Evolutionary conservation across 2,888 invertebrate genomes (phyloP), one percentile per base, ranked within the genome.

Genomic region (Ormyrus pomaceus): DNA sequence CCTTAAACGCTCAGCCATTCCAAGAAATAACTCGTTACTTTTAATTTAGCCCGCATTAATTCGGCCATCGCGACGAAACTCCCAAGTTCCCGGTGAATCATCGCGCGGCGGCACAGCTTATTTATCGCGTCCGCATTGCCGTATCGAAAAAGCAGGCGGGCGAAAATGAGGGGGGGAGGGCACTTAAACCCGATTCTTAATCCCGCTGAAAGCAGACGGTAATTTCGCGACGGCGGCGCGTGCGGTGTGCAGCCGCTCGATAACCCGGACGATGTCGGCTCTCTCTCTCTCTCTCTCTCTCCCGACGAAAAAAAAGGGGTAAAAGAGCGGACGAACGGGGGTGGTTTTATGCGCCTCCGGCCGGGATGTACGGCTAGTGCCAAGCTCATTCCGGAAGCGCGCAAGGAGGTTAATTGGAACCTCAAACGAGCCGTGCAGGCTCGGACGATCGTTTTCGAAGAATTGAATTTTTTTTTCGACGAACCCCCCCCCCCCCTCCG

Each of bases 151-250:
- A 46, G 34, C 50, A 64, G 48, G 77, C 83, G 83, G 82, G 85
- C 80, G 85, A 84, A 87, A 87, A 86, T 83, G 84, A 84, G 71
- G 81, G 59, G 11, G 10, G 82, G 83, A 81, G 79, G 81, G 82
- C 83, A 79, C 79, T 79, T 79, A 79, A 79, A 74, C 85, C 84
- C 84, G 85, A 86, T 87, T 88, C 85, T 87, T 89, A 89, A 89
- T 89, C 87, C 86, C 84, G 85, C 83, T 87, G 86, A 88, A 87
- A 88, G 88, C 86, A 84, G 85, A 84, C 83, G 83, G 86, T 84
- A 86, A 87, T 87, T 88, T 84, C 77, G 66, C 76, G 48, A 68
- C 68, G 77, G 77, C 48, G 59, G 77, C 48, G 59, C 70, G 71
- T 48, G 34, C 34, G 69, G 76, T 56, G 46, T 13, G 11, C 46